Percentiles rank a stretch among this genome's conserved stretches.
Evolutionary conservation across 2,113 vertebrate species (phyloP).

Genomic region (Bombycilla garrulus): DNA sequence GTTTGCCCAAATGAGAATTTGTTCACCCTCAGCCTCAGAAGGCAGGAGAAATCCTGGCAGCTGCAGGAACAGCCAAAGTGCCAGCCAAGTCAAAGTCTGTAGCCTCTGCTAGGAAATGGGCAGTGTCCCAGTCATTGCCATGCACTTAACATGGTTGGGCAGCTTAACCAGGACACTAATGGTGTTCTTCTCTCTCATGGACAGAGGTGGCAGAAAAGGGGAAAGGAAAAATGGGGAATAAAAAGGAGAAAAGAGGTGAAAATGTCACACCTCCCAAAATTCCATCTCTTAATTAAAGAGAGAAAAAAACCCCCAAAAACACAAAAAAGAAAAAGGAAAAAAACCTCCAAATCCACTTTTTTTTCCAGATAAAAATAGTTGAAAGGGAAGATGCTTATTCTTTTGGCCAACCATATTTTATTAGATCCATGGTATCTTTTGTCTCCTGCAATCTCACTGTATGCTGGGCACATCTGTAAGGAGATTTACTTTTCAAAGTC

Average conservation of each 20-base stretch:
- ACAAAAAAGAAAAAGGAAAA: background rate
- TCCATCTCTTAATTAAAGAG: background rate
- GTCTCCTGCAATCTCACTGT: background rate
- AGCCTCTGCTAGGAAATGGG: background rate
- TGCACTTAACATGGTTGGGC: background rate
- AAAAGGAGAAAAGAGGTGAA: background rate
- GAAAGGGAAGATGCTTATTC: background rate
- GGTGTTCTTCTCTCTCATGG: background rate
- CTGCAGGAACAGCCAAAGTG: background rate
- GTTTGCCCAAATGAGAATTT: background rate
- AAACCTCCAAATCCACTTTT: rapidly evolving
- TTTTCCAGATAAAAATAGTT: background rate
- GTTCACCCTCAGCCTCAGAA: background rate
- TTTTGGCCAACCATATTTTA: background rate
- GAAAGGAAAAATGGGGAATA: background rate
- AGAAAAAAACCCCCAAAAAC: too few relatives aligned
- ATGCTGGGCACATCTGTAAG: background rate
- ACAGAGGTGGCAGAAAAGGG: background rate
- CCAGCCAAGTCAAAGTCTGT: background rate
- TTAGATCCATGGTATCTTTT: background rate
- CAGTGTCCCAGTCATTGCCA: background rate
- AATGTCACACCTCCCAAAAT: background rate
- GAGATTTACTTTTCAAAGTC: background rate
- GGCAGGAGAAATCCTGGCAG: background rate
- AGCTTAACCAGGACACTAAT: background rate